Percentiles rank a stretch among this genome's conserved stretches.
Conservation (phyloP, 2,797 vertebrate genomes). For the Sebastes miniatus region DNA sequence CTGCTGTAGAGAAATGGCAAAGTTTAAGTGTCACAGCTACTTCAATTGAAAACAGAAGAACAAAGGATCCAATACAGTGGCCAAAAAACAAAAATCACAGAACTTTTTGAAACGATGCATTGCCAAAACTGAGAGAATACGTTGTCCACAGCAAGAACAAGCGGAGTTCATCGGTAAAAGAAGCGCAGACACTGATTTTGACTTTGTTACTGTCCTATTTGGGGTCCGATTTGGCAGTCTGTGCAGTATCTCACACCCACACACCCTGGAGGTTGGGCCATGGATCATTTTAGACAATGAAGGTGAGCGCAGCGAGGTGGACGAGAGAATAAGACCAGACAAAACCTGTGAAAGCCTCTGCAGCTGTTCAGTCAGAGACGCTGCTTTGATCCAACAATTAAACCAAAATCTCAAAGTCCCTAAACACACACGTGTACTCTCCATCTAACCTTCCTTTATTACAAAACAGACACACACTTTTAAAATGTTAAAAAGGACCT, state of each 20-base stretch:
- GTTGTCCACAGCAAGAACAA: neutral
- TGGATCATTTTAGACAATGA: conserved; percentile 39
- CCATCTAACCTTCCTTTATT: too few relatives aligned
- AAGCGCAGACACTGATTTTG: neutral
- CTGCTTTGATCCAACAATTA: neutral
- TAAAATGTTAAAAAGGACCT: neutral
- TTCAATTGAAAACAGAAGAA: neutral
- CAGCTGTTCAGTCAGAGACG: neutral
- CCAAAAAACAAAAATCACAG: neutral
- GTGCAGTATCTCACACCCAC: neutral
- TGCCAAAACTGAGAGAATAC: neutral
- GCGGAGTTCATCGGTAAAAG: neutral
- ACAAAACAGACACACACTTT: neutral
- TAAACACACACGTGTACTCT: neutral
- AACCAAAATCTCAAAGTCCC: neutral
- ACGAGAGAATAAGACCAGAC: neutral
- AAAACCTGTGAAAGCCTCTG: neutral
- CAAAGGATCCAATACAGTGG: neutral
- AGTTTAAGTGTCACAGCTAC: neutral
- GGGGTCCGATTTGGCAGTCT: neutral
- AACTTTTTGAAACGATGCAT: neutral
- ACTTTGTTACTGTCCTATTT: neutral
- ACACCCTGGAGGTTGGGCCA: neutral
- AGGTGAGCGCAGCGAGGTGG: conserved; percentile 24
- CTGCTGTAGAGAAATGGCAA: neutral